Evolutionary conservation across 1,140 invertebrate species (phyloP).

Genomic region (Bombus waltoni): DNA sequence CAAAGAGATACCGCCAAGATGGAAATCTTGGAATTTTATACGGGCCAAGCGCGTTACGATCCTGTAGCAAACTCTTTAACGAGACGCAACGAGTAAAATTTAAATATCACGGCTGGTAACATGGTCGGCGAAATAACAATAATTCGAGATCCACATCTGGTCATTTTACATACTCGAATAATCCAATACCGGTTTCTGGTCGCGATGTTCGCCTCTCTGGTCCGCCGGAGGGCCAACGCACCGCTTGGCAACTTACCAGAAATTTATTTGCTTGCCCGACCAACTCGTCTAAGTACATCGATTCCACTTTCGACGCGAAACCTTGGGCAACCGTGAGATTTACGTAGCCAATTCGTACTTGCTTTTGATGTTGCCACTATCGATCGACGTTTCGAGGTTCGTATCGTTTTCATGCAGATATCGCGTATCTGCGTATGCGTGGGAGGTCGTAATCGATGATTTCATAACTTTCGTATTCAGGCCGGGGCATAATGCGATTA

Average conservation of each 20-base stretch:
- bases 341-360: conserved; percentile 58
- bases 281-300: conserved; percentile 63
- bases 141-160: conserved; percentile 61
- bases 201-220: not conserved
- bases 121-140: conserved; percentile 61
- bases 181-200: conserved; percentile 56
- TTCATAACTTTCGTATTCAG: conserved; percentile 21
- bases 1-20: not conserved
- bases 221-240: conserved; percentile 27
- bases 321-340: conserved; percentile 57
- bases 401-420: too few species aligned
- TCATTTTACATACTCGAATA: conserved; percentile 72
- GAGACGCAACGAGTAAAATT: not conserved
- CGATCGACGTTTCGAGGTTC: conserved; percentile 44
- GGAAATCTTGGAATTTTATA: not conserved
- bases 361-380: conserved; percentile 58
- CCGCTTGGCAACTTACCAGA: conserved; percentile 64
- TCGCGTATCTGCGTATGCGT: too few species aligned
- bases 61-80: not conserved
- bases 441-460: conserved; percentile 26
- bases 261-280: conserved; percentile 67
- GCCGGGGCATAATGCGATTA: conserved; percentile 16
- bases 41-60: not conserved
- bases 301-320: conserved; percentile 53
- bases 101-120: not conserved